Percentiles rank a stretch among this genome's conserved stretches.
Conservation (phyloP, 1,140 invertebrate genomes). For the Agrypnia vestita region DNA sequence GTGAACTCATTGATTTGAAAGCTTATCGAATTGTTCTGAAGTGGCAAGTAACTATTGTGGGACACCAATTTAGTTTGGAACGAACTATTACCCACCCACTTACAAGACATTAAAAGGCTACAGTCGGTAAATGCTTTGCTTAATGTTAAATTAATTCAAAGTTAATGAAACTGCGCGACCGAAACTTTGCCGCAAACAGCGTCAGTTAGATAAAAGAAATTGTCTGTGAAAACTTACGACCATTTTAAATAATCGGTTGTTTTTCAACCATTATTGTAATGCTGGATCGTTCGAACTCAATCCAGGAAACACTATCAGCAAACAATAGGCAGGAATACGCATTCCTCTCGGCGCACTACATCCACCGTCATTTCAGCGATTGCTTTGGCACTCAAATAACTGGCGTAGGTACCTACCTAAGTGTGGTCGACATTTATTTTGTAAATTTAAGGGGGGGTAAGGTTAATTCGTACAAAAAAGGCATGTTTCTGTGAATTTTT, state of each 20-base stretch:
- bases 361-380: no score
- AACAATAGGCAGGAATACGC: neutral
- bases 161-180: constrained; percentile 34
- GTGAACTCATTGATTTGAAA: no score
- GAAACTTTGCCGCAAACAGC: constrained; percentile 23
- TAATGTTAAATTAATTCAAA: constrained; percentile 38
- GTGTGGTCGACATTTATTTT: no score
- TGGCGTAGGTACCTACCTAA: no score
- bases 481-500: no score
- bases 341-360: neutral
- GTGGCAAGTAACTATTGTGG: neutral
- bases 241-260: constrained; percentile 28
- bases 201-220: constrained; percentile 41
- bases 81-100: neutral
- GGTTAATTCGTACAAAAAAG: no score
- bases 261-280: constrained; percentile 35
- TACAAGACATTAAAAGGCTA: constrained; percentile 15
- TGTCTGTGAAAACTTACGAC: constrained; percentile 26
- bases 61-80: neutral
- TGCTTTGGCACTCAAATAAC: no score
- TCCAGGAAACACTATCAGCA: neutral
- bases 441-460: no score
- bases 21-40: no score
- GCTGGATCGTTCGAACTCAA: constrained; percentile 20
- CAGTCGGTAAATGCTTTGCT: constrained; percentile 3